Percentiles rank a stretch among this genome's conserved stretches.
Evolutionary conservation across 2,797 vertebrate genomes (phyloP).

Genomic region (Monodelphis domestica): DNA sequence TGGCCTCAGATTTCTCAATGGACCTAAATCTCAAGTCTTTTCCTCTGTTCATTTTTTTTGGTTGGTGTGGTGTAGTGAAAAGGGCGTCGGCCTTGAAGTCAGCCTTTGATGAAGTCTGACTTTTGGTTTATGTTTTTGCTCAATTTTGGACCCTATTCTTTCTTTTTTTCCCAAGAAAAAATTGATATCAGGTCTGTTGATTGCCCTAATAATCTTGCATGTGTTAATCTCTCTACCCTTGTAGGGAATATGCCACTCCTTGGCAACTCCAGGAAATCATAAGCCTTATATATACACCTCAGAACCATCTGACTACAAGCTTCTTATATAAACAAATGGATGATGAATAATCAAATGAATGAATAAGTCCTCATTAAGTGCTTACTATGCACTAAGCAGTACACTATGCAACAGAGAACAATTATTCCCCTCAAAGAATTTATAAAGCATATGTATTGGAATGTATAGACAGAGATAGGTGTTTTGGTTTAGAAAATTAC

Average conservation of each 20-base stretch:
- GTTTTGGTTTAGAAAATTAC: background rate
- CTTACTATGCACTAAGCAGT: background rate
- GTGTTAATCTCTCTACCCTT: background rate
- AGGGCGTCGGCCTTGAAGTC: background rate
- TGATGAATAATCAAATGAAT: background rate
- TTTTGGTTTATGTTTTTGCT: background rate
- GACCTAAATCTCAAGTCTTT: background rate
- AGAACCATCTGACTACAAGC: background rate
- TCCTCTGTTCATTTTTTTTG: background rate
- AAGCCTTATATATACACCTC: background rate
- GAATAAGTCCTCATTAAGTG: background rate
- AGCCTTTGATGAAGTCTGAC: background rate
- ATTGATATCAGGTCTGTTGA: background rate
- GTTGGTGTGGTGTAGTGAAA: background rate
- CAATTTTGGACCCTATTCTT: background rate
- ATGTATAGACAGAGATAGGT: background rate
- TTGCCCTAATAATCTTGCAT: background rate
- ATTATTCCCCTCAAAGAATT: background rate
- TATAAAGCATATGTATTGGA: background rate
- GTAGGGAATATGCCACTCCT: background rate
- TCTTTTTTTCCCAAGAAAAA: background rate
- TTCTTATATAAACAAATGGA: background rate
- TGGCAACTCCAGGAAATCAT: background rate
- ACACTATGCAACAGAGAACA: background rate
- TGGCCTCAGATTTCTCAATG: background rate